Base-by-base conservation (phyloP, 2,888 invertebrate species). In the Physocephala rufipes region DNA sequence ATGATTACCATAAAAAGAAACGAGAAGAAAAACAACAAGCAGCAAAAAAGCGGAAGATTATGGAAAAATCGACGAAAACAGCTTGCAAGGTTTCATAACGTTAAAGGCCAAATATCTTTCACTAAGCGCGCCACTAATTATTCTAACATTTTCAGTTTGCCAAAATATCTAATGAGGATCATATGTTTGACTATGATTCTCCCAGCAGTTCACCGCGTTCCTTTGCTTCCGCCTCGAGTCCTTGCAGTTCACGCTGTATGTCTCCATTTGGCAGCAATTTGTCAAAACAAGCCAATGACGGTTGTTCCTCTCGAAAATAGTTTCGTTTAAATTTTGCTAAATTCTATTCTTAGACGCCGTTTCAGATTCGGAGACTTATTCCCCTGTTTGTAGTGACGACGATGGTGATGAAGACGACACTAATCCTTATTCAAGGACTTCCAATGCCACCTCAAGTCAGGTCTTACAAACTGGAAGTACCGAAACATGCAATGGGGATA, bases 341-440 rank as follows among this genome's bases (percentile, higher is more conserved):
- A 12, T 15, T 16, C 7, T 36, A 7, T 5, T 68, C 36, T 9
- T 64, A 70, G 64, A 58, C 15, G 64, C 58, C 2, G 28, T 30
- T 12, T 65, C 75, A 13, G 76, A 77, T 61, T 76, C 76, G 19
- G 86, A 86, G 63, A 81, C 82, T 15, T 86, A 86, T 76, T 87
- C 87, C 9, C 86, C 86, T 1, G 85, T 87, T 15, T 86, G 86
- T 72, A 86, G 86, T 67, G 86, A 86, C 62, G 85, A 86, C 47
- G 86, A 85, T 64, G 85, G 79, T 51, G 81, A 84, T 55, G 84
- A 82, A 19, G 80, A 80, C 7, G 82, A 83, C n/a, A 36, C 24
- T 9, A 16, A n/a, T n/a, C n/a, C 43, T 13, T 51, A 24, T 5
- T 65, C 16, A 30, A 43, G 15, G 36, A 24, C 45, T 13, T 9